Conservation (phyloP, 2,797 vertebrate genomes). For the Sebastolobus altivelis region DNA sequence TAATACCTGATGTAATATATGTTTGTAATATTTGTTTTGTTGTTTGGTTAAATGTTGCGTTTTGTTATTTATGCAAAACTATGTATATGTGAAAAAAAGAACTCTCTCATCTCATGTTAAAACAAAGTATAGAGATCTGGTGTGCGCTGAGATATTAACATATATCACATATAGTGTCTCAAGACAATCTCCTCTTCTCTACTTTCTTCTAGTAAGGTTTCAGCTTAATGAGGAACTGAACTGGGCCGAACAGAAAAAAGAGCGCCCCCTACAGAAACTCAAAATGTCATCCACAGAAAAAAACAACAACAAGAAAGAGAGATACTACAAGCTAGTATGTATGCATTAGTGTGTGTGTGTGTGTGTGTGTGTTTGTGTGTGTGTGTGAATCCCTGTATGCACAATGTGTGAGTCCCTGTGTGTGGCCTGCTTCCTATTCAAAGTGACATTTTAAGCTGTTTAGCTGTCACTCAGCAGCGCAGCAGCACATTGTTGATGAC, state of each 20-base stretch:
- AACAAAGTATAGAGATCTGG: neutral
- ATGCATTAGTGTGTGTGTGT: conserved; percentile 4
- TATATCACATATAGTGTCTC: neutral
- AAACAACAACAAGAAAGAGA: neutral
- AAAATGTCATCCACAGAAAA: neutral
- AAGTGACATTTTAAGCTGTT: conserved; percentile 82
- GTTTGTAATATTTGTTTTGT: neutral
- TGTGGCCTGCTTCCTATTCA: conserved; percentile 77
- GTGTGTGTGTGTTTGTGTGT: neutral
- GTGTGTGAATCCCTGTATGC: conserved; percentile 29
- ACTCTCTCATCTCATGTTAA: too few relatives aligned
- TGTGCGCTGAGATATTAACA: neutral
- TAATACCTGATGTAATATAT: neutral
- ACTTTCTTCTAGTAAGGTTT: neutral
- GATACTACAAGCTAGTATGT: neutral
- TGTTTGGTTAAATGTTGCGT: neutral
- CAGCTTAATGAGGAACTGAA: neutral
- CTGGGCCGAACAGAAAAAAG: neutral
- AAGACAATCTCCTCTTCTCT: neutral
- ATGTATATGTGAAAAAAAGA: neutral
- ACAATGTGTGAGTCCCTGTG: conserved; percentile 45
- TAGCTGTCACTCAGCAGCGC: conserved; percentile 79
- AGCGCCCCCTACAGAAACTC: neutral
- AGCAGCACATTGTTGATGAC: conserved; percentile 72
- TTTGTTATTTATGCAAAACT: neutral